Percentiles rank a stretch among this genome's conserved stretches.
Conservation (phyloP, 1,140 invertebrate genomes). For the Prorops nasuta region DNA sequence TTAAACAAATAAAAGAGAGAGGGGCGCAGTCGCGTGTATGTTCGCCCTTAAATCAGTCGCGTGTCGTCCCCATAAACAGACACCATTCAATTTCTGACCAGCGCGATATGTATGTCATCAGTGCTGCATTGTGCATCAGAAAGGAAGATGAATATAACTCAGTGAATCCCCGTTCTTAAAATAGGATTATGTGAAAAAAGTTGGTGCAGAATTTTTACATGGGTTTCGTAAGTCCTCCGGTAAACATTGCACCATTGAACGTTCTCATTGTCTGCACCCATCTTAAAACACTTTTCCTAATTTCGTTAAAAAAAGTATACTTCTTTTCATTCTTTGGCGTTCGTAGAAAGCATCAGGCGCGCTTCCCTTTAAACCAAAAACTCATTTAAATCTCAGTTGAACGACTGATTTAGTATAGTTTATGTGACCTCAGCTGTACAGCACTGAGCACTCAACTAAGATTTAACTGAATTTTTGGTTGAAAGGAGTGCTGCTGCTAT, state of each 20-base stretch:
- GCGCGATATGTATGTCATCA: slow-evolving; percentile 28
- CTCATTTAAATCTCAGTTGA: too few species aligned
- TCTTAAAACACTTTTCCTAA: background rate
- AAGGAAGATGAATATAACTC: slow-evolving; percentile 8
- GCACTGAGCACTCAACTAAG: too few species aligned
- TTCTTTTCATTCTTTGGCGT: background rate
- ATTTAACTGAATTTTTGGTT: too few species aligned
- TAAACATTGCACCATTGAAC: background rate
- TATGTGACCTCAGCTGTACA: too few species aligned
- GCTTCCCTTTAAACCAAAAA: too few species aligned
- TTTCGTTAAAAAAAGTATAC: background rate
- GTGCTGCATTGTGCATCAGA: slow-evolving; percentile 21
- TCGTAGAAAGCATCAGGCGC: background rate
- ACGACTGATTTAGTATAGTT: too few species aligned
- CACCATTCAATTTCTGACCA: slow-evolving; percentile 24
- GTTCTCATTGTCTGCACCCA: background rate
- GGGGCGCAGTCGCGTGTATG: slow-evolving; percentile 26
- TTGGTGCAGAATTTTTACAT: too few species aligned
- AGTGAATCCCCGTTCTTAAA: slow-evolving; percentile 8
- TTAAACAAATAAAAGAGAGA: slow-evolving; percentile 42
- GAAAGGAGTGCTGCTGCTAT: too few species aligned
- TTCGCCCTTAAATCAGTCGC: slow-evolving; percentile 23
- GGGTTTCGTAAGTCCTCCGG: too few species aligned
- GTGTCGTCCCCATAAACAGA: slow-evolving; percentile 32
- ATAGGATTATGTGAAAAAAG: background rate